These are phyloP conservation scores for Drosophila affinis DNA, from an alignment of 2,888 invertebrate genomes.

Conservation along the genomic window DNA sequence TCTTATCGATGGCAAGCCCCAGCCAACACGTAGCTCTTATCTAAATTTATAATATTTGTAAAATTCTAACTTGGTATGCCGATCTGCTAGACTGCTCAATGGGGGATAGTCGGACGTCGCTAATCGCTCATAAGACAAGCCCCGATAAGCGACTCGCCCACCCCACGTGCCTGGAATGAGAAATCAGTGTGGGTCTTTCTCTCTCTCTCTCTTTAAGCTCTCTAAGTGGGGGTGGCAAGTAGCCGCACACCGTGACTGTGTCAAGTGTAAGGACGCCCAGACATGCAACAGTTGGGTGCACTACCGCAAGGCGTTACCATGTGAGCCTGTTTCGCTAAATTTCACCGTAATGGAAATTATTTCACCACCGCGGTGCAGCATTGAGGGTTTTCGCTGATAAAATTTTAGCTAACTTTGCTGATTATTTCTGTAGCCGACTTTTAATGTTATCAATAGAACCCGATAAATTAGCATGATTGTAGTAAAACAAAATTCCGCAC, in stretches of 20 bases:
- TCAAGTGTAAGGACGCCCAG: conserved; percentile 35
- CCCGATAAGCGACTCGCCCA: conserved; percentile 21
- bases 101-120: conserved; percentile 17
- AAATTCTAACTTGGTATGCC: conserved; percentile 27
- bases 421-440: conserved; percentile 1
- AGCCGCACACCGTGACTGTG: conserved; percentile 30
- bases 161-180: conserved; percentile 37
- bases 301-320: conserved; percentile 9
- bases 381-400: conserved; percentile 14
- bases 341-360: conserved; percentile 22
- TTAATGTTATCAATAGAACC: conserved; percentile 30
- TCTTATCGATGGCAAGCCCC: conserved; percentile 35
- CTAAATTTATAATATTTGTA: conserved; percentile 28
- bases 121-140: conserved; percentile 28
- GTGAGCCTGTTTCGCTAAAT: conserved; percentile 24
- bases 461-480: not conserved
- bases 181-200: conserved; percentile 11
- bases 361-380: conserved; percentile 20
- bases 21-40: conserved; percentile 40
- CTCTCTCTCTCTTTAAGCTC: conserved; percentile 1
- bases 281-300: conserved; percentile 66
- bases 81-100: conserved; percentile 21
- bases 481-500: not conserved
- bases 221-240: conserved; percentile 5
- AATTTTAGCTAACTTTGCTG: conserved; percentile 9